These are phyloP conservation scores for Pantherophis guttatus DNA, from an alignment of 2,113 vertebrate genomes.

Conservation along the genomic window DNA sequence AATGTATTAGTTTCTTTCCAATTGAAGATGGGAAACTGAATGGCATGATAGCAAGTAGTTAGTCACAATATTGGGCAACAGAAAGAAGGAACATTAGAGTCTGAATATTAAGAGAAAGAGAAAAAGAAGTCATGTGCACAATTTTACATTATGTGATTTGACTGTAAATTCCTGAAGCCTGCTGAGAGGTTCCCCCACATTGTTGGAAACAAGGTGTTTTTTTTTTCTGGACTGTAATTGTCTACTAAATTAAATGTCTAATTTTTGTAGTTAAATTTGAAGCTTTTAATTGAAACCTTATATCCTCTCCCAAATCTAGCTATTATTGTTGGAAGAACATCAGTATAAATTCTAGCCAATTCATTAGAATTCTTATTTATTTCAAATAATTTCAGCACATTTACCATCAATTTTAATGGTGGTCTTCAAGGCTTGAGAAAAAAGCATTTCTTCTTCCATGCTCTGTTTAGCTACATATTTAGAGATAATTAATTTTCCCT, in stretches of 20 bases:
- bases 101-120: not conserved
- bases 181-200: not conserved
- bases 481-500: not conserved
- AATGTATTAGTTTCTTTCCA: not conserved
- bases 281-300: not conserved
- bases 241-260: not conserved
- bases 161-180: not conserved
- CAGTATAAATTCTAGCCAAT: not conserved
- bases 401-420: not conserved
- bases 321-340: not conserved
- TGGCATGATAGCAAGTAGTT: not conserved
- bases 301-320: not conserved
- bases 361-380: not conserved
- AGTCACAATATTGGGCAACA: not conserved
- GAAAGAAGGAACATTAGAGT: not conserved
- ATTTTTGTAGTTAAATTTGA: not conserved
- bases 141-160: not conserved
- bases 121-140: not conserved
- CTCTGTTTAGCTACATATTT: not conserved
- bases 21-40: not conserved
- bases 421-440: not conserved
- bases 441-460: not conserved
- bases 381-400: not conserved
- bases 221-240: not conserved
- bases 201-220: not conserved